Conservation (phyloP, 2,797 vertebrate species). For the Amphiprion clarkii region DNA sequence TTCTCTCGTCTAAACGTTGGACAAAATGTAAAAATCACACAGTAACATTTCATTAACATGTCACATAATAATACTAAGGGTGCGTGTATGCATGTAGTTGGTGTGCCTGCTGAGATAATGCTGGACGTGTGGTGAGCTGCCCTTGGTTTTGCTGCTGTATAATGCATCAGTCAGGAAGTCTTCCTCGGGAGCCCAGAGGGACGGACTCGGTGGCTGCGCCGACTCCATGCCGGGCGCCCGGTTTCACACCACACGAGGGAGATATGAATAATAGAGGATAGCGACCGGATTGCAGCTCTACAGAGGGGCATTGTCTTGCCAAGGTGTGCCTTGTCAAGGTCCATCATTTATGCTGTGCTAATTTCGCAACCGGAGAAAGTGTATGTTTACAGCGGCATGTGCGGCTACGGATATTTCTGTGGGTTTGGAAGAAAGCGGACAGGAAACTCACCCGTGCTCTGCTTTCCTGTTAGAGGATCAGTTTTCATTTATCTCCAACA, state of each 20-base stretch:
- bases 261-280: conserved; percentile 73
- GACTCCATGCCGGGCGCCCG: conserved; percentile 47
- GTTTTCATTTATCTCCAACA: background rate
- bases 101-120: conserved; percentile 49
- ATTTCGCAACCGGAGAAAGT: conserved; percentile 13
- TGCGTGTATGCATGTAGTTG: conserved; percentile 21
- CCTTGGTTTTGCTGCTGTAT: conserved; percentile 73
- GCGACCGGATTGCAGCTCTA: conserved; percentile 36
- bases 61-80: background rate
- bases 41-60: background rate
- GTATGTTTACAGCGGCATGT: background rate
- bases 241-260: conserved; percentile 66
- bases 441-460: conserved; percentile 10
- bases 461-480: conserved; percentile 37
- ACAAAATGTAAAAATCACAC: conserved; percentile 1
- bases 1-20: background rate
- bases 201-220: conserved; percentile 37
- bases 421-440: conserved; percentile 14
- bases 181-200: conserved; percentile 62
- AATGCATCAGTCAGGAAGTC: conserved; percentile 79
- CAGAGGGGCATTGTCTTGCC: conserved; percentile 31
- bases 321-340: conserved; percentile 35
- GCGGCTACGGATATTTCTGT: conserved; percentile 4
- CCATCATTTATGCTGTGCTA: conserved; percentile 25
- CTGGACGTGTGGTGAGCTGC: conserved; percentile 50